Evolutionary conservation across 2,113 vertebrate species (phyloP).

Genomic region (Axis porcinus): DNA sequence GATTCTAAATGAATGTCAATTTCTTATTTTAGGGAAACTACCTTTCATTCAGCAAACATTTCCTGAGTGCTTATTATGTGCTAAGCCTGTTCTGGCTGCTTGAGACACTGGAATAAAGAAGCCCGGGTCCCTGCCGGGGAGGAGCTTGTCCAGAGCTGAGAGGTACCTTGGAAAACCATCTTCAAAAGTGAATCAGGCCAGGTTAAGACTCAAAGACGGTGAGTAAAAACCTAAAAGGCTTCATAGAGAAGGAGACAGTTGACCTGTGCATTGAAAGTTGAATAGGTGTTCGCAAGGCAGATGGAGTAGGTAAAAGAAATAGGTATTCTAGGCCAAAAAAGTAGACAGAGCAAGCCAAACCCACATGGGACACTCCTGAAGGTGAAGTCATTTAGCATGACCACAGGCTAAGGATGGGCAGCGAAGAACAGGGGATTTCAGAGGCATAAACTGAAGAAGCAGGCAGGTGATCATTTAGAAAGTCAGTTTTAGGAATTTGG

Average conservation of each 20-base stretch:
- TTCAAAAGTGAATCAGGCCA: background rate
- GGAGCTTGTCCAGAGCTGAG: background rate
- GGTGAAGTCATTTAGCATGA: background rate
- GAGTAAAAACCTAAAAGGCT: background rate
- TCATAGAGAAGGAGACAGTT: background rate
- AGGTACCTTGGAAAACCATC: background rate
- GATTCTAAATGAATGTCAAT: conserved; percentile 37
- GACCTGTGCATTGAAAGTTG: background rate
- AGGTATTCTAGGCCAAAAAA: background rate
- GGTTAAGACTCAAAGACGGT: background rate
- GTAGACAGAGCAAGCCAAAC: background rate
- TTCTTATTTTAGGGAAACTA: background rate
- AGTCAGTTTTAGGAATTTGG: background rate
- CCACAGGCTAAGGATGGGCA: background rate
- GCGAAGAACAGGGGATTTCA: background rate
- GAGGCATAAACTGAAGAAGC: background rate
- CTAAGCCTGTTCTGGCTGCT: background rate
- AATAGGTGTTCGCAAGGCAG: background rate
- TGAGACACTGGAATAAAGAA: background rate
- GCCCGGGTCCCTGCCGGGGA: background rate
- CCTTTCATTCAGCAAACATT: background rate
- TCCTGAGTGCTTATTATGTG: background rate
- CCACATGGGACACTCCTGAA: background rate
- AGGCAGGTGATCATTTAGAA: background rate
- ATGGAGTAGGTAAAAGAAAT: background rate